Evolutionary conservation across 2,888 invertebrate genomes (phyloP), one percentile per base, ranked within the genome.

Genomic region (Herminia tarsipennalis): DNA sequence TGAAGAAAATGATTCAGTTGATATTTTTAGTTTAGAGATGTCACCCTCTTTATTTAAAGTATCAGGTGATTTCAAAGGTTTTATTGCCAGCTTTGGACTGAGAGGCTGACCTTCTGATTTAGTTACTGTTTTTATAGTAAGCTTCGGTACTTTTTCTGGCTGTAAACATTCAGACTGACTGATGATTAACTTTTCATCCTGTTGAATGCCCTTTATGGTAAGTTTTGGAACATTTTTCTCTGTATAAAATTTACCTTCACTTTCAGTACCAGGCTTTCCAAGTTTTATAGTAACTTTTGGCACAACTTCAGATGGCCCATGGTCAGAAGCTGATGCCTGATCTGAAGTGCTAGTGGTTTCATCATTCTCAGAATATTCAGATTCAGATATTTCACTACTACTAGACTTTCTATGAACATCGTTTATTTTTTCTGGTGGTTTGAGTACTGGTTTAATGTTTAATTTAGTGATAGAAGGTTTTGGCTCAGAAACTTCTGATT

Each of bases 291-390:
- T 91, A 38, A 91, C 89, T 78, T 90, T 92, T 27, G 91, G 91
- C 37, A 90, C 78, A 49, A 82, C 59, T 56, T 87, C 88, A 55
- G 73, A 60, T 39, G 77, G 56, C 1, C 85, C 86, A 64, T 87
- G 87, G 66, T 91, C 89, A 24, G 89, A 88, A 30, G 84, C 68
- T 41, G 89, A 89, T 25, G 87, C 75, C 68, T 86, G 88, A 56
- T 85, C 91, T 43, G 87, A 86, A 41, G 86, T 85, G 59, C 88
- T 92, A 58, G 84, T 86, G 66, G 70, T 92, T 77, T 83, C 91
- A 81, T 91, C 93, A 91, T 89, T 92, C 76, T 92, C 92, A 44
- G 92, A 92, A 67, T 86, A 92, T 73, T 91, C 92, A 4, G 88
- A 92, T 78, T 90, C 92, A 33, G 92, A 90, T 71, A 89, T 87